Percentiles rank a stretch among this genome's conserved stretches.
phyloP scores from a whole-genome alignment of 2,888 invertebrate genomes.

The Pollenia labialis region DNA sequence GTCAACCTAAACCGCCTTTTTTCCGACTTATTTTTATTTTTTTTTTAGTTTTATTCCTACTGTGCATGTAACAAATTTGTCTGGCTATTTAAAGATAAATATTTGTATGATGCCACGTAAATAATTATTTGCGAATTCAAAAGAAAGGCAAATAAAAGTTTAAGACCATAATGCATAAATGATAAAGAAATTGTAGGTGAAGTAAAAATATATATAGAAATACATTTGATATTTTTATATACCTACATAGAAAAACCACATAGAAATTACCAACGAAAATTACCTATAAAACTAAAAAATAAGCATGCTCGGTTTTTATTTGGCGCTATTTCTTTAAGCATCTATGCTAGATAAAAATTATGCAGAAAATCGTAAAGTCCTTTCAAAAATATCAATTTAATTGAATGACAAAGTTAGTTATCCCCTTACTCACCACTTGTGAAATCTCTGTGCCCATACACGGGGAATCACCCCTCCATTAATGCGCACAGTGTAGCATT shows the following conservation, averaged over 20 bases:
- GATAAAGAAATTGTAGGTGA: conserved; percentile 22
- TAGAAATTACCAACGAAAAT: neutral
- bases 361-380: too few species aligned
- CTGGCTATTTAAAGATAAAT: conserved; percentile 2
- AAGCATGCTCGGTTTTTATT: neutral
- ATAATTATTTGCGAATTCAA: conserved; percentile 22
- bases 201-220: conserved; percentile 1
- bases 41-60: neutral
- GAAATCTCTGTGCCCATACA: too few species aligned
- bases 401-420: too few species aligned
- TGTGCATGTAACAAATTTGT: neutral
- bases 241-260: neutral
- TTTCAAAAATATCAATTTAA: too few species aligned
- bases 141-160: conserved; percentile 17
- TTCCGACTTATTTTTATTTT: too few species aligned
- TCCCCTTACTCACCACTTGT: too few species aligned
- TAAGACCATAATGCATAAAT: conserved; percentile 32
- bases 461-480: too few species aligned
- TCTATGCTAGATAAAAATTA: too few species aligned
- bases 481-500: too few species aligned
- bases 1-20: too few species aligned
- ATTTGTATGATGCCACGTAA: conserved; percentile 39
- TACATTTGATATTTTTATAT: neutral
- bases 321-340: neutral
- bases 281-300: neutral